These are phyloP conservation scores for Ancistrus triradiatus DNA, from an alignment of 2,113 vertebrate species.

Conservation along the genomic window DNA sequence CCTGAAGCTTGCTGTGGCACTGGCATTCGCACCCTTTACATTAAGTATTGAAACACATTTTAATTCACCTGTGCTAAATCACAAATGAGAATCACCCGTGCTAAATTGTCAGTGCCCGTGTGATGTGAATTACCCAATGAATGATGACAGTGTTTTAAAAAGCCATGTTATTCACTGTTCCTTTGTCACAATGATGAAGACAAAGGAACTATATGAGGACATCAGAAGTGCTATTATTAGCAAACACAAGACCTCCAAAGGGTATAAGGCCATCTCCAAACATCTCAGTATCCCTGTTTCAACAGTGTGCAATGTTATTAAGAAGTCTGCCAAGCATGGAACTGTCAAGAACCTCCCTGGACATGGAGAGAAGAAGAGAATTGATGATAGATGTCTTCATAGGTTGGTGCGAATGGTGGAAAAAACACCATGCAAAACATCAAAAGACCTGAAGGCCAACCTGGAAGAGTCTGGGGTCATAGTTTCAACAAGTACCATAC, in stretches of 20 bases:
- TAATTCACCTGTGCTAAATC: no score
- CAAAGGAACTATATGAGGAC: neutral
- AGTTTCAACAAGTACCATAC: neutral
- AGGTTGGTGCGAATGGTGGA: slow-evolving; percentile 9
- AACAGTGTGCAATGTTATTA: no score
- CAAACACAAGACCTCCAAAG: no score
- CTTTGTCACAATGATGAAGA: neutral
- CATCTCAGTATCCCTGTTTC: no score
- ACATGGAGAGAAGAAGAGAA: neutral
- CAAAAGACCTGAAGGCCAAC: slow-evolving; percentile 23
- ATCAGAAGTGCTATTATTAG: no score
- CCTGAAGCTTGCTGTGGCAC: no score
- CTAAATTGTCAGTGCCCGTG: neutral
- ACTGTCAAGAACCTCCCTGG: slow-evolving; percentile 22
- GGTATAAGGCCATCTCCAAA: no score
- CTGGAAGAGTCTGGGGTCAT: slow-evolving; percentile 33
- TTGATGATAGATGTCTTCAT: neutral
- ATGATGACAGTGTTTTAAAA: neutral
- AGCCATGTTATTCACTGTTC: neutral
- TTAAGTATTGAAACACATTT: no score
- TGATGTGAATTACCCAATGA: neutral
- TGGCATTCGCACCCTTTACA: no score
- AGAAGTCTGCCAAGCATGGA: slow-evolving; percentile 5
- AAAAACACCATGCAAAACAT: slow-evolving; percentile 20
- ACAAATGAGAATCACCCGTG: no score